Evolutionary conservation across 2,113 vertebrate genomes (phyloP), one percentile per base, ranked within the genome.

Genomic region (Salvelinus alpinus): DNA sequence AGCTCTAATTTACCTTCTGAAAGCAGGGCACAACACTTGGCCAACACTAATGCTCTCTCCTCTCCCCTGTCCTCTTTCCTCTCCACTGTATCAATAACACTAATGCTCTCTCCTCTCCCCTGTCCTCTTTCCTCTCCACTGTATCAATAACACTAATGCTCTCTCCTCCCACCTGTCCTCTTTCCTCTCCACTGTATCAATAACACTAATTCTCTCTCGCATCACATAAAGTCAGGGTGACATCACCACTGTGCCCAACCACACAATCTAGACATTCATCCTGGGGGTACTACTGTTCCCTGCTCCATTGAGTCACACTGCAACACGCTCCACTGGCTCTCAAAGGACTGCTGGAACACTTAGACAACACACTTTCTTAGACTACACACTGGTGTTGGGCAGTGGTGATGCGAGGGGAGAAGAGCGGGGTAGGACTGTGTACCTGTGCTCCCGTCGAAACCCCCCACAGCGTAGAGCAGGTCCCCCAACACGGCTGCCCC

Each of bases 391-490:
- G 16, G 48, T 54, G 1, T 54, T 54, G 48, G 48, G 48, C n/a
- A 62, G 59, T 25, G 34, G 54, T 25, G 73, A 38, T 29, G 29
- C 20, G 31, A 54, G n/a, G 24, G 14, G 22, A 54, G 51, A 8
- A 64, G 31, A 51, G 12, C 27, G 27, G 51, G 5, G 8, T 38
- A 38, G 38, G 38, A 44, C 38, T 62, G 59, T n/a, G 47, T 94
- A 99, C 97, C 97, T 14, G 97, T 98, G 72, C 96, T 98, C 85
- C 97, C 97, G 2, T 99, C 97, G 20, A 98, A 99, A 70, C 97
- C 97, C 0, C 97, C 97, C 27, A 99, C 96, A 0, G 97, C 97
- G 0, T 98, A 99, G 2, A 99, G 93, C n/a, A 98, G 87, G 34
- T 97, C 96, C 0, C 94, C 96, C 82, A 98, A 88, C 89, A 98